These are phyloP conservation scores for Ectobius pallidus DNA, from an alignment of 2,888 invertebrate genomes.

Conservation along the genomic window DNA sequence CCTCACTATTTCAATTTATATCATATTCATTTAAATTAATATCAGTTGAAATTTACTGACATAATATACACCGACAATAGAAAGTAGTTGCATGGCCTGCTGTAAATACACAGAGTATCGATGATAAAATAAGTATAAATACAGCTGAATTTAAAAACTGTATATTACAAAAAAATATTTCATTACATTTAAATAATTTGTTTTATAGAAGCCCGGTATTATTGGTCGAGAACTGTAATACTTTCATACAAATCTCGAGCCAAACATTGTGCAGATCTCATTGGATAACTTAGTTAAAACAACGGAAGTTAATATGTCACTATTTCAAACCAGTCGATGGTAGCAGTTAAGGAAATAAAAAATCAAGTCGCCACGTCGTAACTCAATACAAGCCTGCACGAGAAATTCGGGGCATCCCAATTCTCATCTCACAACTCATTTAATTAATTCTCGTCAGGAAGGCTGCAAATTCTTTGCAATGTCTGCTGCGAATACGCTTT, in stretches of 20 bases:
- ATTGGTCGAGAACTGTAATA: too few species aligned
- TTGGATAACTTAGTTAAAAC: neutral
- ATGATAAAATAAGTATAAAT: too few species aligned
- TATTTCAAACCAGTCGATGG: neutral
- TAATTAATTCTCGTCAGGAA: slow-evolving; percentile 6
- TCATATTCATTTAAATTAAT: too few species aligned
- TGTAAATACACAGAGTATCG: too few species aligned
- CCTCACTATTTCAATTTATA: too few species aligned
- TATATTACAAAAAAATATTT: too few species aligned
- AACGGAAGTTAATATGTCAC: slow-evolving; percentile 13
- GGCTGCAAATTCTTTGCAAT: neutral
- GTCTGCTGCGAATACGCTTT: neutral
- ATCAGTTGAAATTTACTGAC: too few species aligned
- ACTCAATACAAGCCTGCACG: neutral
- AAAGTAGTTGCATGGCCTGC: too few species aligned
- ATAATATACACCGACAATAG: too few species aligned
- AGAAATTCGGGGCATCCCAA: neutral
- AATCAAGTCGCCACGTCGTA: neutral
- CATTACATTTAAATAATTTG: too few species aligned
- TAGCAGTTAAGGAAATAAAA: neutral
- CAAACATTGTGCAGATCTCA: neutral
- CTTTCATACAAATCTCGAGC: neutral
- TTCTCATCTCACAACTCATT: neutral
- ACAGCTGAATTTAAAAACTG: too few species aligned
- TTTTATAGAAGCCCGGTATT: too few species aligned